These are phyloP conservation scores for Oceanodroma tethys DNA, from an alignment of 2,113 vertebrate species.

Conservation along the genomic window DNA sequence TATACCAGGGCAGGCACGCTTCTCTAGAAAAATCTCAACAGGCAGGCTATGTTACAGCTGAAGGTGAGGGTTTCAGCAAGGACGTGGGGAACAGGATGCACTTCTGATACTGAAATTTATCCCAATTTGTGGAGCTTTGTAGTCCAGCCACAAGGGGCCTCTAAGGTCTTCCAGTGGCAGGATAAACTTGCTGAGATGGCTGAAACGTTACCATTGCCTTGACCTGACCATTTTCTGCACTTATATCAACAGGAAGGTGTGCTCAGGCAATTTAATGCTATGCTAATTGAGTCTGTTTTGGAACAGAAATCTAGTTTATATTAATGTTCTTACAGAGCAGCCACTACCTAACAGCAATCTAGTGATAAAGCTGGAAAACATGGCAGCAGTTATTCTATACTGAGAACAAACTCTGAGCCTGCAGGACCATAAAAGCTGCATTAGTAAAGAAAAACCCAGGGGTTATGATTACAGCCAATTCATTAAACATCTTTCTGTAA, in stretches of 20 bases:
- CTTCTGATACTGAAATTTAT: background rate
- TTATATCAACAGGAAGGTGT: background rate
- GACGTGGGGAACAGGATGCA: background rate
- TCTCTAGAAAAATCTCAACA: background rate
- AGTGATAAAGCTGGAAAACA: background rate
- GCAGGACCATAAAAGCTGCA: slow-evolving; percentile 17
- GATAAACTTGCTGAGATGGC: background rate
- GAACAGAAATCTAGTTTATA: slow-evolving; percentile 22
- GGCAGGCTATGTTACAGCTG: background rate
- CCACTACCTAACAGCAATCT: background rate
- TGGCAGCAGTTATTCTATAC: background rate
- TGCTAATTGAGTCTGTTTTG: background rate
- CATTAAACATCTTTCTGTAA: slow-evolving; percentile 16
- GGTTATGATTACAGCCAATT: background rate
- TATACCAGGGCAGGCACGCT: accelerated
- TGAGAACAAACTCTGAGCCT: background rate
- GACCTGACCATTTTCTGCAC: background rate
- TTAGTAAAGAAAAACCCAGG: slow-evolving; percentile 7
- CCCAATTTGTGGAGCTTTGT: background rate
- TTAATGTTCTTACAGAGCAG: background rate
- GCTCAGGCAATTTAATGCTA: background rate
- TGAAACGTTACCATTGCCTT: background rate
- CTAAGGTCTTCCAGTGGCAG: background rate
- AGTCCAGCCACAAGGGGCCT: background rate
- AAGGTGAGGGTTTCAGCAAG: background rate